A percentile compares a stretch with the other conserved stretches of the same genome.
Conservation (phyloP, 1,140 invertebrate species). For the Asobara japonica region DNA sequence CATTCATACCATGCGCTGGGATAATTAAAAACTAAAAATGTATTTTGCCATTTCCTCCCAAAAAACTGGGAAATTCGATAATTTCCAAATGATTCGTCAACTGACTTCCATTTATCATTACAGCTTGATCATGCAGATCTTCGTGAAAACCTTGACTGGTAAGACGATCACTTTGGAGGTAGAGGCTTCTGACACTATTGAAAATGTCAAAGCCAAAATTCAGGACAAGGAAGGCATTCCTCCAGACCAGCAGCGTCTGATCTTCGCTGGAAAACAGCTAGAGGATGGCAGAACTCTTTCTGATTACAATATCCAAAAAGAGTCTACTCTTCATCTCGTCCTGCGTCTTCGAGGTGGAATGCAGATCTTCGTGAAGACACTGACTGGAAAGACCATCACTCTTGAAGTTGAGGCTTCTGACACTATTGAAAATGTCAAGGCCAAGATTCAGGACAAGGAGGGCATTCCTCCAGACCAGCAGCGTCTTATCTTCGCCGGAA, state of each 20-base stretch:
- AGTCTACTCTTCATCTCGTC: background rate
- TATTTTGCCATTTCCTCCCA: background rate
- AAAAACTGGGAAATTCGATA: background rate
- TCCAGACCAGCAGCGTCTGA: background rate
- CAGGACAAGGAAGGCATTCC: background rate
- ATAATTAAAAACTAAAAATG: too few relatives aligned
- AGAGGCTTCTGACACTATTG: background rate
- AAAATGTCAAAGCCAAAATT: background rate
- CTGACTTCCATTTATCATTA: background rate
- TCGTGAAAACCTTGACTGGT: background rate
- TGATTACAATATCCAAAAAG: background rate
- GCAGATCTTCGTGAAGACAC: background rate
- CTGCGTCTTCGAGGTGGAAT: background rate
- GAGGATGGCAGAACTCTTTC: background rate
- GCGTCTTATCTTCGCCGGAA: background rate
- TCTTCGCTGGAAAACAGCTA: background rate
- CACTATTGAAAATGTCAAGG: background rate
- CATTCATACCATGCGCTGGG: too few relatives aligned
- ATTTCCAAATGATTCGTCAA: background rate
- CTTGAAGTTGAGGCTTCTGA: background rate
- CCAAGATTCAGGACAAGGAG: background rate
- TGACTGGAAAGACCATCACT: background rate
- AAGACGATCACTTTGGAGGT: background rate
- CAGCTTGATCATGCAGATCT: background rate
- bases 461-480: background rate